Evolutionary conservation across 2,888 invertebrate species (phyloP).

Genomic region (Ennomos erosarius): DNA sequence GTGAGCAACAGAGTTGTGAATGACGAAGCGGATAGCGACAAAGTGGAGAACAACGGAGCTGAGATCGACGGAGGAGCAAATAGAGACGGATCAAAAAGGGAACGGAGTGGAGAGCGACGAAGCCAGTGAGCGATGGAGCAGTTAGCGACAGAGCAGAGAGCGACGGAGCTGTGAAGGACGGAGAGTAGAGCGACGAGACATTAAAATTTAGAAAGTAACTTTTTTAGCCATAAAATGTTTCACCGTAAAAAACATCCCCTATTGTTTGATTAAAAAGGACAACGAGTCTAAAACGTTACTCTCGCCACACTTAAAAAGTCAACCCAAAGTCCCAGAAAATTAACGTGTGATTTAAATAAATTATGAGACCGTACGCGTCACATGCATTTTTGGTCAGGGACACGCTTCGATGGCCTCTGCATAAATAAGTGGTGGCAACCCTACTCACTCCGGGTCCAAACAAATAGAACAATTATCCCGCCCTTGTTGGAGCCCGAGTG

Average conservation of each 20-base stretch:
- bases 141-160: no score
- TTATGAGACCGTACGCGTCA: conserved; percentile 37
- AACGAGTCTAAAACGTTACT: conserved; percentile 3
- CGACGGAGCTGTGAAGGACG: no score
- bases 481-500: conserved; percentile 62
- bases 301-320: conserved; percentile 16
- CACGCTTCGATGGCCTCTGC: conserved; percentile 50
- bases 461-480: conserved; percentile 80
- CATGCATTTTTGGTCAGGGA: conserved; percentile 42
- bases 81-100: no score
- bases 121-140: no score
- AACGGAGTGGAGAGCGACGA: no score
- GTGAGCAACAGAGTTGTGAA: no score
- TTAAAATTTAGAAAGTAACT: no score
- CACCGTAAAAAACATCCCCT: not conserved
- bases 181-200: no score
- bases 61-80: no score
- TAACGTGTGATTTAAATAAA: conserved; percentile 38
- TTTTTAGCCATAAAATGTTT: no score
- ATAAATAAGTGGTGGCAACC: conserved; percentile 74
- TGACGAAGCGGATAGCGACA: no score
- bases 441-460: conserved; percentile 64
- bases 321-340: conserved; percentile 29
- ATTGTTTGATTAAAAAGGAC: conserved; percentile 2
- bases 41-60: no score